Percentiles rank a stretch among this genome's conserved stretches.
phyloP scores from a whole-genome alignment of 2,113 vertebrate genomes.

The Cathartes aura region DNA sequence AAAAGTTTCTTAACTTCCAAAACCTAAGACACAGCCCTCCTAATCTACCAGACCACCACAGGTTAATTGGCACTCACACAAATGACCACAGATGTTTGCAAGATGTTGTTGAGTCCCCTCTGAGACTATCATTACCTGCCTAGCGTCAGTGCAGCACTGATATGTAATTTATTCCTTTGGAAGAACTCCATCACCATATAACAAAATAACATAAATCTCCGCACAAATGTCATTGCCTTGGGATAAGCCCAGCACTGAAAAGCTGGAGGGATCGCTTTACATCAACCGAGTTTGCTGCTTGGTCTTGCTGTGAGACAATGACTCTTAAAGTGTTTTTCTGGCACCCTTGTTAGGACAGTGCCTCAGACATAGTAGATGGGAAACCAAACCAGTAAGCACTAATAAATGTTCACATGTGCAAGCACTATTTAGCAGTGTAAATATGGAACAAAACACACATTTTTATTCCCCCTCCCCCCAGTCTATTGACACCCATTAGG shows the following conservation, averaged over 20 bases:
- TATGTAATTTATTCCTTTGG: slow-evolving; percentile 69
- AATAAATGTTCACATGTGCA: background rate
- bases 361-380: background rate
- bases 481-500: background rate
- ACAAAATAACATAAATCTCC: slow-evolving; percentile 64
- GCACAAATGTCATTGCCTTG: slow-evolving; percentile 40
- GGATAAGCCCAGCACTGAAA: slow-evolving; percentile 50
- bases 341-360: background rate
- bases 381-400: background rate
- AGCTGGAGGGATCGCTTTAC: slow-evolving; percentile 40
- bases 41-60: background rate
- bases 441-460: background rate
- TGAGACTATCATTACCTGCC: slow-evolving; percentile 55
- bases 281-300: background rate
- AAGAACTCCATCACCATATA: slow-evolving; percentile 40
- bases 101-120: slow-evolving; percentile 44
- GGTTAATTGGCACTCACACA: slow-evolving; percentile 15
- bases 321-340: slow-evolving; percentile 2
- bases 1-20: background rate
- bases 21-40: background rate
- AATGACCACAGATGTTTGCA: slow-evolving; percentile 57
- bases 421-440: background rate
- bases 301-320: background rate
- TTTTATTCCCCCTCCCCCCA: accelerated
- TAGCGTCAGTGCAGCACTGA: slow-evolving; percentile 15